Percentiles rank a stretch among this genome's conserved stretches.
phyloP scores from a whole-genome alignment of 2,113 vertebrate species.

The Saimiri boliviensis region DNA sequence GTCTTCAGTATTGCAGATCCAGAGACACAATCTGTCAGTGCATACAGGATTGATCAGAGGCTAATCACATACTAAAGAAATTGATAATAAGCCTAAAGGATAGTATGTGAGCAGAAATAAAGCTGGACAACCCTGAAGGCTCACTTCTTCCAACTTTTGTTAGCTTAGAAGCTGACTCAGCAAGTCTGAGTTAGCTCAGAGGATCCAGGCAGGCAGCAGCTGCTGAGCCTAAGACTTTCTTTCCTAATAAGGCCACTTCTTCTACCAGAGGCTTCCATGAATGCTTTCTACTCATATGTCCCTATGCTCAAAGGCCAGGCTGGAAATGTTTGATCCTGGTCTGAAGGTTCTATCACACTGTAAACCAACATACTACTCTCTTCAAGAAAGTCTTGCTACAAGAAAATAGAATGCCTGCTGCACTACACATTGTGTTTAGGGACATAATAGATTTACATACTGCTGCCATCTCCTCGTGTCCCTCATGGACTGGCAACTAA shows the following conservation, averaged over 20 bases:
- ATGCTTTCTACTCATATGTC: background rate
- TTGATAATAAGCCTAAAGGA: background rate
- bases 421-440: no score
- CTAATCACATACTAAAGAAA: background rate
- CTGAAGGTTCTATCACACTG: background rate
- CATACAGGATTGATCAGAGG: background rate
- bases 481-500: background rate
- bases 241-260: background rate
- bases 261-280: background rate
- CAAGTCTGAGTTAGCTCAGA: background rate
- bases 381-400: background rate
- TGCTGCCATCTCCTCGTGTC: no score
- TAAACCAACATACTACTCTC: no score
- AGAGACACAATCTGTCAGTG: background rate
- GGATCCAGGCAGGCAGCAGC: background rate
- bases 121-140: background rate
- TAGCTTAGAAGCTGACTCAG: background rate
- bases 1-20: background rate
- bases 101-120: background rate
- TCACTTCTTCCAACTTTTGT: background rate
- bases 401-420: background rate
- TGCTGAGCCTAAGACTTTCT: background rate
- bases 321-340: background rate
- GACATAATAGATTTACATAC: background rate
- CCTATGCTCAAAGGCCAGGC: background rate